phyloP scores from a whole-genome alignment of 1,140 invertebrate species.

The Drosophila neocordata region DNA sequence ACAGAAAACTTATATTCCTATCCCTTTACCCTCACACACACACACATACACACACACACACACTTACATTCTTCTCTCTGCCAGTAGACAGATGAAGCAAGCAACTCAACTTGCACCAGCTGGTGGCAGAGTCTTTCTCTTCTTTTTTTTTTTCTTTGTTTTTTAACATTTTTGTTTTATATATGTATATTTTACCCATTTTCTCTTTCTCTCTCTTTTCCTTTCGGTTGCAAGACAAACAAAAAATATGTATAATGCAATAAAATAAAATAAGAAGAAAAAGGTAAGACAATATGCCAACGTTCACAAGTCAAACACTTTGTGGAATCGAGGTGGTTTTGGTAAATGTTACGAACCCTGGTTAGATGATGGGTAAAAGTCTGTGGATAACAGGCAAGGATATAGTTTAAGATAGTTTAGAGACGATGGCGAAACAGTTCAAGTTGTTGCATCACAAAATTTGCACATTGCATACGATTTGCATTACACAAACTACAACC shows the following conservation, averaged over 20 bases:
- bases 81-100: background rate
- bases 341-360: too few relatives aligned
- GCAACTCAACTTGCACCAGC: constrained; percentile 11
- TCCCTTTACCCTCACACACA: background rate
- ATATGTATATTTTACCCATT: too few relatives aligned
- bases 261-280: constrained; percentile 62
- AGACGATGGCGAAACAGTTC: constrained; percentile 23
- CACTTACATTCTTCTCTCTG: background rate
- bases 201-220: background rate
- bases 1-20: background rate
- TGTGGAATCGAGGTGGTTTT: too few relatives aligned
- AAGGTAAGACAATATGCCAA: constrained; percentile 73
- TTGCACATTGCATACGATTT: constrained; percentile 72
- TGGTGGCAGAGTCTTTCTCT: background rate
- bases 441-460: constrained; percentile 60
- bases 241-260: constrained; percentile 45
- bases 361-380: too few relatives aligned
- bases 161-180: background rate
- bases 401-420: constrained; percentile 11
- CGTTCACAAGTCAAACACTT: constrained; percentile 67
- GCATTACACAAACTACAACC: constrained; percentile 55
- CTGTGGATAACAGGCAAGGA: background rate
- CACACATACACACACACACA: background rate
- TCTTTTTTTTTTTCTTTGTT: background rate
- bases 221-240: constrained; percentile 42